Evolutionary conservation across 2,113 vertebrate genomes (phyloP), one percentile per base, ranked within the genome.

Genomic region (Lepisosteus oculatus): DNA sequence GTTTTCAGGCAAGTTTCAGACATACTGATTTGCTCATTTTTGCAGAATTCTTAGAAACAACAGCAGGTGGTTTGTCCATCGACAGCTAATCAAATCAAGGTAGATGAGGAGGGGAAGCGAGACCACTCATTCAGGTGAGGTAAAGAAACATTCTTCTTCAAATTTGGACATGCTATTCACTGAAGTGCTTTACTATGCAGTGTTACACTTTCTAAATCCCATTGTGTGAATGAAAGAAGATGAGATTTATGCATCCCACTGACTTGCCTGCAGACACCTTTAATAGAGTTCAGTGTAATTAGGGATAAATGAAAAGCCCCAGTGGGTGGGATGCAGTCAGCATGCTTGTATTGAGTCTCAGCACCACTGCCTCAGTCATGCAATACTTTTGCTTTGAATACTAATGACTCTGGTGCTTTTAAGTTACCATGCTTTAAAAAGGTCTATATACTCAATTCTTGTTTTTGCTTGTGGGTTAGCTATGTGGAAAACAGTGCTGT

Each of bases 281-380:
- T 66, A 47, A 44, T 66, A 44, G 43, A 47, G 43, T 45, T 41
- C 15, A 44, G 43, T 43, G 43, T 66, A 66, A 66, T 66, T 66
- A 15, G 43, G 43, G 43, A 43, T 66, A 42, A 47, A 44, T 42
- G 14, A 66, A 43, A 51, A 45, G 12, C 64, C 64, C 43, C 13
- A 8, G 8, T 65, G 62, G 13, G 62, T 12, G 62, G 5, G 29
- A 65, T 43, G 43, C 62, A 51, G 47, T 6, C 47, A 51, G 47
- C 47, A 9, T 9, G 47, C 47, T 51, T 51, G 47, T 51, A 51
- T 9, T 9, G 9, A 51, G 47, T 51, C 41, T 11, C 1, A 3
- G 42, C 42, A 17, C 42, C 63, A 65, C 9, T 43, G 11, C 29
- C 9, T 65, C 42, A 6, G 8, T 47, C 43, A 2, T 51, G 47